phyloP scores from a whole-genome alignment of 2,888 invertebrate genomes.

The Monochamus alternatus region DNA sequence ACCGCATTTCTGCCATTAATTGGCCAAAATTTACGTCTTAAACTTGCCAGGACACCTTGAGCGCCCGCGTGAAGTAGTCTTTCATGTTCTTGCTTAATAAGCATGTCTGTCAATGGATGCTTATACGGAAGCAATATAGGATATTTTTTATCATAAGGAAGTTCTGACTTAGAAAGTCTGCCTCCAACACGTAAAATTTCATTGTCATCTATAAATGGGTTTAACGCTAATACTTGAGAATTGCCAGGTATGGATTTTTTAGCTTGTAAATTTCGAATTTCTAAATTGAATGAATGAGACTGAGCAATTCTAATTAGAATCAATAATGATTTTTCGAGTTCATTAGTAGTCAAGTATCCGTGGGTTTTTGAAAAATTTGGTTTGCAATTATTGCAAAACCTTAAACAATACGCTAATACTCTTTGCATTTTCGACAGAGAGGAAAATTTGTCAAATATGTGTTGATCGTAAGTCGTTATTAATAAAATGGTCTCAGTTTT shows the following conservation, averaged over 20 bases:
- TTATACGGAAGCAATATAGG: conserved; percentile 41
- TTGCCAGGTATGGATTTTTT: neutral
- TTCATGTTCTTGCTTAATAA: conserved; percentile 38
- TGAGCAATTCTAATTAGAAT: neutral
- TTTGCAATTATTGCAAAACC: conserved; percentile 14
- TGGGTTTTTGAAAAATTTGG: neutral
- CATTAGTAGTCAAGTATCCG: neutral
- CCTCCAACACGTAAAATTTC: conserved; percentile 35
- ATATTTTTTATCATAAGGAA: conserved; percentile 35
- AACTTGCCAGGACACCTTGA: conserved; percentile 30
- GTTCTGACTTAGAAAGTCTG: conserved; percentile 18
- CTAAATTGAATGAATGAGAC: neutral
- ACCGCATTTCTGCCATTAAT: conserved; percentile 42
- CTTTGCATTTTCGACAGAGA: neutral
- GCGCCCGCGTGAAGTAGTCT: conserved; percentile 41
- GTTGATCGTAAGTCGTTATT: conserved; percentile 14
- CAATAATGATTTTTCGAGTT: neutral
- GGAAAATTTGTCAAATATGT: neutral
- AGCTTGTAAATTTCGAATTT: neutral
- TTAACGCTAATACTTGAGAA: conserved; percentile 18
- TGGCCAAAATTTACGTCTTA: conserved; percentile 25
- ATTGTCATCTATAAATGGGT: conserved; percentile 37
- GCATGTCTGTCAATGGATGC: conserved; percentile 37
- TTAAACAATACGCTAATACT: conserved; percentile 9
- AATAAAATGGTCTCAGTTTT: too few relatives aligned